These are phyloP conservation scores for Anaspis maculata DNA, from an alignment of 2,888 invertebrate genomes.

Conservation along the genomic window DNA sequence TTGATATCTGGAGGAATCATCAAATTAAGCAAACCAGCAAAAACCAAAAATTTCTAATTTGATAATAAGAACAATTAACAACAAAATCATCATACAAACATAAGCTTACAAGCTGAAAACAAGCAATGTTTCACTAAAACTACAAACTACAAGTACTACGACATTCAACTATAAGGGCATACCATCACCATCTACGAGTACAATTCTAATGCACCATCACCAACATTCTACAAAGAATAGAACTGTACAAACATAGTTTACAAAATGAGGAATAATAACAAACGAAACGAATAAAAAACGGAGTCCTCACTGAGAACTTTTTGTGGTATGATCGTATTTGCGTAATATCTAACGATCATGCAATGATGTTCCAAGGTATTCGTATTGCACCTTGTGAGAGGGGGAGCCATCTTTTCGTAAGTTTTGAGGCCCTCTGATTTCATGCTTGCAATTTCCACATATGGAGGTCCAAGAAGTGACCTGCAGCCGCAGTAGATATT, in stretches of 20 bases:
- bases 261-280: too few species aligned
- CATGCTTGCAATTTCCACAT: slow-evolving; percentile 28
- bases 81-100: too few species aligned
- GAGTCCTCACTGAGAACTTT: slow-evolving; percentile 27
- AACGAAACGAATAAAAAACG: slow-evolving; percentile 7
- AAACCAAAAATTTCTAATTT: slow-evolving; percentile 1
- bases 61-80: slow-evolving; percentile 2
- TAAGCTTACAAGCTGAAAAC: slow-evolving; percentile 14
- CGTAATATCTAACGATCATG: slow-evolving; percentile 19
- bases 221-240: too few species aligned
- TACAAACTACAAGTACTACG: slow-evolving; percentile 8
- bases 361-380: slow-evolving; percentile 29
- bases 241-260: too few species aligned
- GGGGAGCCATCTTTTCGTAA: slow-evolving; percentile 14
- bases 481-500: slow-evolving; percentile 13
- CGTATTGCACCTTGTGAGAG: slow-evolving; percentile 28
- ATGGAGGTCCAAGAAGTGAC: slow-evolving; percentile 13
- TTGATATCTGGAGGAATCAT: slow-evolving; percentile 54
- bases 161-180: too few species aligned
- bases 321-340: slow-evolving; percentile 19
- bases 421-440: slow-evolving; percentile 26
- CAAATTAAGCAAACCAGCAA: slow-evolving; percentile 11
- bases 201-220: too few species aligned
- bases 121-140: slow-evolving; percentile 16
- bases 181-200: slow-evolving; percentile 9